A percentile compares a stretch with the other conserved stretches of the same genome.
Conservation (phyloP, 2,888 invertebrate genomes). For the Adela reaumurella region DNA sequence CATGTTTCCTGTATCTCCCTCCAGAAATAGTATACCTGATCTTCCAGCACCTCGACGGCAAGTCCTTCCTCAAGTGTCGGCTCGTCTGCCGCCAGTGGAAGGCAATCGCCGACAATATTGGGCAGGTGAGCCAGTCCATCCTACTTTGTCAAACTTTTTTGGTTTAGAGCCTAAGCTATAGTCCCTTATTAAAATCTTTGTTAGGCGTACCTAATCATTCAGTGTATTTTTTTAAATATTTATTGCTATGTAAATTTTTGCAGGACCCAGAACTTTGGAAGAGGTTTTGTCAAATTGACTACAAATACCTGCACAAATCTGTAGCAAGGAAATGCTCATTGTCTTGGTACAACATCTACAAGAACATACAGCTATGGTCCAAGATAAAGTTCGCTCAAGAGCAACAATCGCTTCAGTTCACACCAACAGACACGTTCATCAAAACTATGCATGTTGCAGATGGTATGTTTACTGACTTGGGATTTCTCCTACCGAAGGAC, state of each 20-base stretch:
- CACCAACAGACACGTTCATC: slow-evolving; percentile 6
- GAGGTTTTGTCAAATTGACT: neutral
- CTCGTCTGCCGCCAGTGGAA: slow-evolving; percentile 23
- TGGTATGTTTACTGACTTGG: slow-evolving; percentile 17
- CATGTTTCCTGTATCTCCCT: neutral
- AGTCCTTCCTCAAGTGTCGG: slow-evolving; percentile 20
- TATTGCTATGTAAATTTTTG: slow-evolving; percentile 7
- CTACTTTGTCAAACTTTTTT: neutral
- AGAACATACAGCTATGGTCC: slow-evolving; percentile 1
- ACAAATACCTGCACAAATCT: neutral
- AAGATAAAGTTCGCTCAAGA: neutral
- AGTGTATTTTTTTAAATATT: too few species aligned
- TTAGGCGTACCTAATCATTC: neutral
- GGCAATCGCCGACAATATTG: slow-evolving; percentile 16
- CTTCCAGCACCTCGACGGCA: slow-evolving; percentile 6
- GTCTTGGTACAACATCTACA: neutral
- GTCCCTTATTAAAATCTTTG: neutral
- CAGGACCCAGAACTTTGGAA: slow-evolving; percentile 18
- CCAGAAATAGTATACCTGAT: neutral
- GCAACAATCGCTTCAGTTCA: neutral
- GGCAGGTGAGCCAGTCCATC: slow-evolving; percentile 22
- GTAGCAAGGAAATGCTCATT: neutral
- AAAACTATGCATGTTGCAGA: slow-evolving; percentile 20
- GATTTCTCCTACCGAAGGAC: too few species aligned
- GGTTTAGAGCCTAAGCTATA: neutral